Base-by-base conservation (phyloP, 2,113 vertebrate species). In the Spilogale gracilis region DNA sequence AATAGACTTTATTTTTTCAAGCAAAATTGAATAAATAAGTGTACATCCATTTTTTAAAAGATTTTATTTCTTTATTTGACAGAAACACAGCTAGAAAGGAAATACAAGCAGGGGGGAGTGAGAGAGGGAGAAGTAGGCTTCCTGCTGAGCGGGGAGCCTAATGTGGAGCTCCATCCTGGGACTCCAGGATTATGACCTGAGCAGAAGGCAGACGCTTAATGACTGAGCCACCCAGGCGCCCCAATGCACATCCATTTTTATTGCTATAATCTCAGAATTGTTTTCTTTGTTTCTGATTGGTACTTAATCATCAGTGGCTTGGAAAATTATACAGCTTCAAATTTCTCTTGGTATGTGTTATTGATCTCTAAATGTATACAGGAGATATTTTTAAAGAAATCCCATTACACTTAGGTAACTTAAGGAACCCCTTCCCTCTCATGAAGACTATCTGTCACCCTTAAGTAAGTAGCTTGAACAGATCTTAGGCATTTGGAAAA, bases 281-380 rank as follows among this genome's bases (percentile, higher is more conserved):
- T 38, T 69, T 90, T 54, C 45, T 94, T 63, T 76, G 48, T 89
- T 84, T 89, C 83, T 92, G 56, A 67, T 4, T 94, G 45, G 30
- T 79, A 45, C 45, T 78, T 88, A 79, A 79, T 67, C 12, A 65
- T 25, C 56, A 69, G 1, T 54, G 43, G 2, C 85, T 74, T 92
- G 43, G 71, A 74, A 74, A 20, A 67, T 89, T 27, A 9, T 20
- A 76, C 38, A 74, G 63, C 20, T 81, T 71, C 61, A 32, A 27
- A 16, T 76, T 86, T 95, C 14, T 78, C 18, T n/a, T 69, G 5
- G 13, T 25, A 21, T 20, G 13, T 10, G 4, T 48, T 78, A 54
- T 21, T 11, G 43, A 50, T 81, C 56, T 82, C 6, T 43, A 82
- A 88, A 82, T 21, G 60, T 14, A 58, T 14, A 27, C 32, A 45